Conservation (phyloP, 64 coral and sea anemone species). For the Astreopora myriophthalma region DNA sequence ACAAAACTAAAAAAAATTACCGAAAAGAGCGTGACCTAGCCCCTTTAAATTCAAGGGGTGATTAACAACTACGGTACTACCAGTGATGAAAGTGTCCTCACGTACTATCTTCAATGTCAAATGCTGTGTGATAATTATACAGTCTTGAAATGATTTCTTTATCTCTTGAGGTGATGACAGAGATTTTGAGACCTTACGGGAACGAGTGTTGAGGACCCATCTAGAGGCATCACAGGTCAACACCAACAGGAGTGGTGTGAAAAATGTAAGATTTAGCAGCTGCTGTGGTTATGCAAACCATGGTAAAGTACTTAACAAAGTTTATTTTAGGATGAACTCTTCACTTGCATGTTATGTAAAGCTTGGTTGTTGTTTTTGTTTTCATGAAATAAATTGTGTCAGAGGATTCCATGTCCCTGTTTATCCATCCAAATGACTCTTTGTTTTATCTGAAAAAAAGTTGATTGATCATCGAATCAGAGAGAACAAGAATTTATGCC, state of each 20-base stretch:
- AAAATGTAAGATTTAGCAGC: slow-evolving; percentile 72
- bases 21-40: too few species aligned
- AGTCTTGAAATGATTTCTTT: background rate
- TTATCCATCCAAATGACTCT: background rate
- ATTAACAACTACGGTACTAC: too few species aligned
- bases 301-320: background rate
- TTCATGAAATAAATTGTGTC: too few species aligned
- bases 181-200: slow-evolving; percentile 92
- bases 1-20: too few species aligned
- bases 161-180: slow-evolving; percentile 86
- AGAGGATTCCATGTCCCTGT: too few species aligned
- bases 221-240: slow-evolving; percentile 91
- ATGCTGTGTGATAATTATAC: background rate
- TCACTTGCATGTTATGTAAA: background rate
- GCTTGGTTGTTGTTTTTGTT: too few species aligned
- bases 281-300: background rate
- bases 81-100: too few species aligned
- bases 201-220: slow-evolving; percentile 87
- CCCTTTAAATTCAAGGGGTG: too few species aligned
- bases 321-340: background rate
- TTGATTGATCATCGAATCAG: background rate
- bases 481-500: background rate
- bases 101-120: too few species aligned
- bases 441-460: background rate
- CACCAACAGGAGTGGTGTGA: slow-evolving; percentile 93